These are phyloP conservation scores for Nemapogon koenigi DNA, from an alignment of 2,888 invertebrate genomes.

Conservation along the genomic window DNA sequence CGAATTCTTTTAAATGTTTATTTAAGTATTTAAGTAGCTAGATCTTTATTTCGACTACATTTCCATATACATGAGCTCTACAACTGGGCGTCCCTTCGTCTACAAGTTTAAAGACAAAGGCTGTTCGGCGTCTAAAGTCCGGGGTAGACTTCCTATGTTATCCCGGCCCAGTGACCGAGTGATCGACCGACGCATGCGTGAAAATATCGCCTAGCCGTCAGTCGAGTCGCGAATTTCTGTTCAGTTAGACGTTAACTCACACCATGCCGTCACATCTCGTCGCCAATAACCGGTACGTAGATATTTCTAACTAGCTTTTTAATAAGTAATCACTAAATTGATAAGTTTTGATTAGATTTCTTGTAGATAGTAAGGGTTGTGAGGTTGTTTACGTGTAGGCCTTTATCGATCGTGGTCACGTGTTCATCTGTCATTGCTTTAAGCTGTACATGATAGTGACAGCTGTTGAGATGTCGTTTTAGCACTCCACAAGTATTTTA, in stretches of 20 bases:
- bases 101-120: slow-evolving; percentile 42
- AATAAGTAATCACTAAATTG: no score
- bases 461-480: slow-evolving; percentile 4
- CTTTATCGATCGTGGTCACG: slow-evolving; percentile 6
- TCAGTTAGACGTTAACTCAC: no score
- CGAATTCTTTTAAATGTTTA: no score
- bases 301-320: no score
- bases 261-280: no score
- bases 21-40: no score
- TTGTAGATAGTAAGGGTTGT: no score
- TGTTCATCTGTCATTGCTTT: slow-evolving; percentile 5
- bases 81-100: slow-evolving; percentile 59
- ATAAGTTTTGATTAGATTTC: no score
- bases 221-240: slow-evolving; percentile 7
- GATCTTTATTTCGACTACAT: no score
- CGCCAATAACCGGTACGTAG: no score
- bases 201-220: not conserved
- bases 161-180: slow-evolving; percentile 60
- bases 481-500: not conserved
- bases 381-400: slow-evolving; percentile 28
- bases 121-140: slow-evolving; percentile 32
- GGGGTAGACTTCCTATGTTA: slow-evolving; percentile 4
- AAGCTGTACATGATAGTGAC: slow-evolving; percentile 5
- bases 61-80: no score
- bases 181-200: slow-evolving; percentile 60